These are phyloP conservation scores for Paedocypris micromegethes DNA, from an alignment of 2,797 vertebrate species.

Conservation along the genomic window DNA sequence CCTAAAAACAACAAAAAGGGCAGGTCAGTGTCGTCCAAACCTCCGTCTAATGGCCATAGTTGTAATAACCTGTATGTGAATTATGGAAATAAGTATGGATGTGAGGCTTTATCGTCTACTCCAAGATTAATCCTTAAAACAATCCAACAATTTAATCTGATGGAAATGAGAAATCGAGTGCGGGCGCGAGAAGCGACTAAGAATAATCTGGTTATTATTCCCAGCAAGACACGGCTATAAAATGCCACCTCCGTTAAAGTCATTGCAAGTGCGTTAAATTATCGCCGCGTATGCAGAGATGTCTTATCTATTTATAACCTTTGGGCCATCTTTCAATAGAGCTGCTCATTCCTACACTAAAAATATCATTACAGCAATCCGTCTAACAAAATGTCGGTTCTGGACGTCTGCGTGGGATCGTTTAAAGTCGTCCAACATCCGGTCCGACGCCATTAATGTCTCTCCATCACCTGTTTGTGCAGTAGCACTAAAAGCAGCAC, in stretches of 20 bases:
- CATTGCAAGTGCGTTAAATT: constrained; percentile 39
- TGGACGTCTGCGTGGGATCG: constrained; percentile 1
- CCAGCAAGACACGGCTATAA: constrained; percentile 14
- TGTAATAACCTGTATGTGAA: constrained; percentile 32
- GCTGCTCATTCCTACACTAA: constrained; percentile 29
- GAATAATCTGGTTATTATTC: constrained; percentile 36
- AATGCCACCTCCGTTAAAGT: constrained; percentile 11
- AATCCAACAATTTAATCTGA: constrained; percentile 34
- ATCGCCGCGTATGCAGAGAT: constrained; percentile 23
- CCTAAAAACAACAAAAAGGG: constrained; percentile 16
- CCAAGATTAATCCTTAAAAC: constrained; percentile 34
- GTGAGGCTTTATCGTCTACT: constrained; percentile 28
- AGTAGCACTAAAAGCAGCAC: constrained; percentile 12
- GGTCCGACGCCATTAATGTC: constrained; percentile 18
- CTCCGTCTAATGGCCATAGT: constrained; percentile 30
- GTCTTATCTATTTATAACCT: constrained; percentile 29
- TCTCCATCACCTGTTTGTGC: constrained; percentile 26
- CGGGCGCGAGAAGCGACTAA: constrained; percentile 6
- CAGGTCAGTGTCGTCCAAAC: constrained; percentile 27
- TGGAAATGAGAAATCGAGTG: constrained; percentile 20
- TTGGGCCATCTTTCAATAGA: constrained; percentile 26
- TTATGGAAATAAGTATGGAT: constrained; percentile 28
- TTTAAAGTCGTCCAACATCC: constrained; percentile 31
- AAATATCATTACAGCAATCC: constrained; percentile 32
- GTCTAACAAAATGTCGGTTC: constrained; percentile 21